Base-by-base conservation (phyloP, 2,797 vertebrate genomes). In the Phataginus tricuspis region DNA sequence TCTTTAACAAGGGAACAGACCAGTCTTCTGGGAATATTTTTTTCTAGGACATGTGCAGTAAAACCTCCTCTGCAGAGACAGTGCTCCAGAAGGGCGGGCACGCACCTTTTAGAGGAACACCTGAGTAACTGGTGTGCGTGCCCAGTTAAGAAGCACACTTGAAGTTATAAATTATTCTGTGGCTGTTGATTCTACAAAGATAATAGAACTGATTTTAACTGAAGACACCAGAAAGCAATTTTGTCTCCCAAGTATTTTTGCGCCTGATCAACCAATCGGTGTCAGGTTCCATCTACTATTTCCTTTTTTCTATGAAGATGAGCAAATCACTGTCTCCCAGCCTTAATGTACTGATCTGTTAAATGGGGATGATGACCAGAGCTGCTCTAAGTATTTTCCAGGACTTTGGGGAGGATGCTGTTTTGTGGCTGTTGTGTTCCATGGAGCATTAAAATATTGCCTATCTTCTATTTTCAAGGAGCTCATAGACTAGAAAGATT, bases 141-240 rank as follows among this genome's bases (percentile, higher is more conserved):
- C 10, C 15, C 39, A 79, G 5, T 68, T 42, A 89, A 87, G 87
- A 93, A 92, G 21, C 57, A 89, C 15, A 12, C 19, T 80, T 11
- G 27, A 75, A 95, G 53, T 29, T 29, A 75, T 23, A 64, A 37
- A 55, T 83, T 85, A 29, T 51, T 77, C 14, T 69, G 37, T 45
- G 27, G n/a, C 31, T 27, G 10, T 71, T 91, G 18, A 71, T 68
- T 75, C 49, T 45, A 49, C 18, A 72, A 84, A 91, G 74, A 78
- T 79, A 85, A 19, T 72, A 53, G 59, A 14, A n/a, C n/a, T 91
- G 59, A 69, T 75, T 23, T 34, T 92, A 82, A 80, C 2, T n/a
- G 31, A 93, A 64, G 90, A 86, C 7, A 18, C 7, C 4, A 96
- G 68, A 90, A 25, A 92, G 59, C 21, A 85, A 78, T 91, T 93